Conservation (phyloP, 37 sponge, comb jelly and placozoan species). For the Haliclona indistincta region DNA sequence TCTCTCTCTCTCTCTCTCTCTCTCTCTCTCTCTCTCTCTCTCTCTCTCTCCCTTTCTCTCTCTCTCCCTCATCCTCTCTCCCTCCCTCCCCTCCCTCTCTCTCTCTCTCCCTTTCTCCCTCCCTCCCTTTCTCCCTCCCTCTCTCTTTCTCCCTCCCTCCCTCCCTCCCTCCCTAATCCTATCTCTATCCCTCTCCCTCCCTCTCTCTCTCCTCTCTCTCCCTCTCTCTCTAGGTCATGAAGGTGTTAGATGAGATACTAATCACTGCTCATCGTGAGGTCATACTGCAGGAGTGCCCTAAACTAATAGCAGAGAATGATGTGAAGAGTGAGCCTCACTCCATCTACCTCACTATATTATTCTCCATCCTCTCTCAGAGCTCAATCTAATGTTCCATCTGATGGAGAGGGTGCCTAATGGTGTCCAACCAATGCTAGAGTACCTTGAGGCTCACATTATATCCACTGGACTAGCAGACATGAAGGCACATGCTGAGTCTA, state of each 20-base stretch:
- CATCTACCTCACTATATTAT: slow-evolving; percentile 20
- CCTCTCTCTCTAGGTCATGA: slow-evolving; percentile 40
- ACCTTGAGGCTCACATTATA: slow-evolving; percentile 68
- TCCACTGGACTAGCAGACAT: slow-evolving; percentile 86
- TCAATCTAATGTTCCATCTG: slow-evolving; percentile 74
- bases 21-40: neutral
- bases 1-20: no score
- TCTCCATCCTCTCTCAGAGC: slow-evolving; percentile 36
- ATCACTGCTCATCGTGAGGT: slow-evolving; percentile 39
- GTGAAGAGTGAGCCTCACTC: slow-evolving; percentile 71
- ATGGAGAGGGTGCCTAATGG: slow-evolving; percentile 68
- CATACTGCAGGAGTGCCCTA: slow-evolving; percentile 75
- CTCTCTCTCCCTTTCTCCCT: slow-evolving; percentile 16
- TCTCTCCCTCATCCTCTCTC: neutral
- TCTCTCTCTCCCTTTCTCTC: neutral
- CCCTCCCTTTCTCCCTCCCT: no score
- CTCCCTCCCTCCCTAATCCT: slow-evolving; percentile 26
- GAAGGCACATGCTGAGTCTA: slow-evolving; percentile 76
- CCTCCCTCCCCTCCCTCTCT: no score
- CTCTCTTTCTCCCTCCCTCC: neutral
- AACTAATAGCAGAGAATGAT: slow-evolving; percentile 69
- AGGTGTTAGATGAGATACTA: slow-evolving; percentile 60
- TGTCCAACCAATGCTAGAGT: slow-evolving; percentile 57
- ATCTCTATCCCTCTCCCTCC: neutral
- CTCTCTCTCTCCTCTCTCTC: no score